Base-by-base conservation (phyloP, 2,797 vertebrate species). In the Lagocephalus sceleratus region DNA sequence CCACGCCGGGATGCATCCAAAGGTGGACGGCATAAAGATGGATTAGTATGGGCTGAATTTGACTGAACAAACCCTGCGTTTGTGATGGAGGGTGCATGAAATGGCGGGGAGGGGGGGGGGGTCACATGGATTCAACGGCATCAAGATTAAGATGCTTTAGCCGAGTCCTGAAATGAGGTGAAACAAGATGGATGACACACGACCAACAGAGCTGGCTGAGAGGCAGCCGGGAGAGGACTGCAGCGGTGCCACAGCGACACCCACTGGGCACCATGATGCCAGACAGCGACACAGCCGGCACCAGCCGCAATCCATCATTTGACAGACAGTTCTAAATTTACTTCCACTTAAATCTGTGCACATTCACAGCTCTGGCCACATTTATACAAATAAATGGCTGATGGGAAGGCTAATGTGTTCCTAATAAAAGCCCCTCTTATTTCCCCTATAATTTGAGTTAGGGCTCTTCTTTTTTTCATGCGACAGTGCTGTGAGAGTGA, bases 101-200 rank as follows among this genome's bases (percentile, higher is more conserved):
- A 5, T 25, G 43, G 41, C 50, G 38, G 9, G n/a, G n/a, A n/a
- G n/a, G n/a, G n/a, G n/a, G n/a, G n/a, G n/a, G n/a, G 2, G 6
- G 40, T 5, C 35, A 17, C 48, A 35, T 5, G 14, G 11, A 12
- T 38, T 35, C 4, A 53, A 60, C 60, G 8, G 57, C 44, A 26
- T n/a, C 16, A 5, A 48, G 57, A 71, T 20, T 2, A 43, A n/a
- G 71, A 54, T 11, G 54, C 39, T 45, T 57, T 64, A 59, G 48
- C 21, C 58, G 26, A 53, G 38, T 75, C 54, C 39, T 49, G 23
- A 63, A 60, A 66, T 62, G 63, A 79, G 47, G 41, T 50, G 51
- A 10, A 72, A 82, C 79, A 83, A 86, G 79, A 84, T 81, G 79
- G 79, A 88, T 59, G 85, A 85, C 76, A 75, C 6, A 66, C 72